phyloP scores from a whole-genome alignment of 2,888 invertebrate species.

The Griposia aprilina region DNA sequence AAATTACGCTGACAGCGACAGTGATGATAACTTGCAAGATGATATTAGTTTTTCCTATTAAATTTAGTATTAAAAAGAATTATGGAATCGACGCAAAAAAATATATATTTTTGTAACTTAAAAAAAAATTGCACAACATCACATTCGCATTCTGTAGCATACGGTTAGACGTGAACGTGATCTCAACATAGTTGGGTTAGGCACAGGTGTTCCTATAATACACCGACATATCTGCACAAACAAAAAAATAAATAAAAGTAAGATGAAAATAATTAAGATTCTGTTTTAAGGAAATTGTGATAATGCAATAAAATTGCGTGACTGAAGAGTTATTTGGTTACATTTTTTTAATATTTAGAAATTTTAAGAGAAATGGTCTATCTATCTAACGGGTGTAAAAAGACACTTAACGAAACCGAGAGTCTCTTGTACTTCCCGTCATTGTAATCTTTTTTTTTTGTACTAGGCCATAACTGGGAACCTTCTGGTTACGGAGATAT shows the following conservation, averaged over 20 bases:
- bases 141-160: background rate
- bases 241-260: background rate
- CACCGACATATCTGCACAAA: background rate
- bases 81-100: background rate
- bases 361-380: background rate
- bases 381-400: no score
- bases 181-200: background rate
- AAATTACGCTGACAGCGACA: slow-evolving; percentile 69
- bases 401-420: no score
- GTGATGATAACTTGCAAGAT: slow-evolving; percentile 72
- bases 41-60: slow-evolving; percentile 42
- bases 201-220: background rate
- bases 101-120: background rate
- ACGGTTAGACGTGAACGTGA: background rate
- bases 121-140: background rate
- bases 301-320: slow-evolving; percentile 35
- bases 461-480: no score
- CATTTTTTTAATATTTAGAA: background rate
- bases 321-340: slow-evolving; percentile 3
- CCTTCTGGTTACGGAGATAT: no score
- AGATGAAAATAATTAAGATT: background rate
- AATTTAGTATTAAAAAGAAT: background rate
- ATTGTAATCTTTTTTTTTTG: no score
- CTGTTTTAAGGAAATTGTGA: slow-evolving; percentile 12
- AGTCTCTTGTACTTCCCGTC: no score